Evolutionary conservation across 1,140 invertebrate species (phyloP).

Genomic region (Himalopsyche phryganea): DNA sequence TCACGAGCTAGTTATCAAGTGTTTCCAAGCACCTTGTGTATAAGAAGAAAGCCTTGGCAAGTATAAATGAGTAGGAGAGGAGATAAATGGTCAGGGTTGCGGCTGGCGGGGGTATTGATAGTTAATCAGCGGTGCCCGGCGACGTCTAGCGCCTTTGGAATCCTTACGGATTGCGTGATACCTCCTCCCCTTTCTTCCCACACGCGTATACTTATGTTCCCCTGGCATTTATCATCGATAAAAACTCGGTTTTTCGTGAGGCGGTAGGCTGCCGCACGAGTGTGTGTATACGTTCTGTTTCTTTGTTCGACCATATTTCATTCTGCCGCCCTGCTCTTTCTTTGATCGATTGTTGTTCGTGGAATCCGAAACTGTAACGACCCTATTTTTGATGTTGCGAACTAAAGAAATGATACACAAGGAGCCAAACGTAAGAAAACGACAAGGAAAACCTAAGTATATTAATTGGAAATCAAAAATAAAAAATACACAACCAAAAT

Average conservation of each 20-base stretch:
- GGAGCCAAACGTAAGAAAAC: too few species aligned
- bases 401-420: too few species aligned
- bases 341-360: slow-evolving; percentile 15
- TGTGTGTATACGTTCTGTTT: neutral
- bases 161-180: slow-evolving; percentile 1
- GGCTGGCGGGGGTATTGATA: slow-evolving; percentile 33
- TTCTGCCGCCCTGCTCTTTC: slow-evolving; percentile 5
- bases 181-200: slow-evolving; percentile 6
- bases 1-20: too few species aligned
- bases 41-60: slow-evolving; percentile 28
- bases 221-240: slow-evolving; percentile 20
- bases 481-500: too few species aligned
- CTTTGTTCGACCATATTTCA: slow-evolving; percentile 11
- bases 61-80: slow-evolving; percentile 33
- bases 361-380: too few species aligned
- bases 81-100: slow-evolving; percentile 35
- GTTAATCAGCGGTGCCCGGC: slow-evolving; percentile 30
- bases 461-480: too few species aligned
- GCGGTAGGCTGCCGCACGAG: neutral
- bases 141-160: slow-evolving; percentile 7
- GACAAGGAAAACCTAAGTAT: too few species aligned
- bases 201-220: neutral
- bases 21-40: neutral
- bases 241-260: slow-evolving; percentile 7
- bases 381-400: too few species aligned